Evolutionary conservation across 2,888 invertebrate species (phyloP), one percentile per base, ranked within the genome.

Genomic region (Adela reaumurella): DNA sequence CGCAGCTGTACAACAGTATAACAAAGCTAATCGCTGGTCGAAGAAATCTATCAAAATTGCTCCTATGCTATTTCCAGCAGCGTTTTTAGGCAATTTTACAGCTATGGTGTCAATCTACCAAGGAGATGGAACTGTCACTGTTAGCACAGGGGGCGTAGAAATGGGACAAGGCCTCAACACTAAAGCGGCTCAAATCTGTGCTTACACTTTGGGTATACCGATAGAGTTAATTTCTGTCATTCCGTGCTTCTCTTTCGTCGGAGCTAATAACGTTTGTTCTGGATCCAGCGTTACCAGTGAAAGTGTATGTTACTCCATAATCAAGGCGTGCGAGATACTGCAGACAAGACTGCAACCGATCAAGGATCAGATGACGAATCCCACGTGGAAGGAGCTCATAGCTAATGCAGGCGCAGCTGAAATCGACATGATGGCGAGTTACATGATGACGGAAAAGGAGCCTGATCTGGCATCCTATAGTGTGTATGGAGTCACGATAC

Each of bases 81-180:
- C 60, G 6, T 77, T 68, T 50, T 80, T 66, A 46, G 85, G 84
- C 1, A 81, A 81, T 45, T 86, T 78, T 56, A 74, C 82, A 42
- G 82, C 83, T 0, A 63, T 83, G 51, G 83, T 90, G 1, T 80
- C 84, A 0, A 82, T 92, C 52, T 90, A 85, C 58, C 82, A 85
- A 51, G 77, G 81, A 0, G 87, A 89, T 62, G 89, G 86, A 0
- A 83, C 84, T 1, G 89, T 92, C 0, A 82, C 85, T 0, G 70
- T 92, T 1, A 71, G 83, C 0, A 87, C 87, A 49, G 87, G 86
- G 4, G 89, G 88, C 1, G 73, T 86, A 45, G 89, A 89, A 68
- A 83, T 86, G 71, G 92, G 92, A 0, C 92, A 92, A 76, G 92
- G 92, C 0, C 78, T 90, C 35, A 88, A 91, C 54, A 91, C 91